Evolutionary conservation across 2,113 vertebrate species (phyloP), one percentile per base, ranked within the genome.

Genomic region (Nansenia antarctica): DNA sequence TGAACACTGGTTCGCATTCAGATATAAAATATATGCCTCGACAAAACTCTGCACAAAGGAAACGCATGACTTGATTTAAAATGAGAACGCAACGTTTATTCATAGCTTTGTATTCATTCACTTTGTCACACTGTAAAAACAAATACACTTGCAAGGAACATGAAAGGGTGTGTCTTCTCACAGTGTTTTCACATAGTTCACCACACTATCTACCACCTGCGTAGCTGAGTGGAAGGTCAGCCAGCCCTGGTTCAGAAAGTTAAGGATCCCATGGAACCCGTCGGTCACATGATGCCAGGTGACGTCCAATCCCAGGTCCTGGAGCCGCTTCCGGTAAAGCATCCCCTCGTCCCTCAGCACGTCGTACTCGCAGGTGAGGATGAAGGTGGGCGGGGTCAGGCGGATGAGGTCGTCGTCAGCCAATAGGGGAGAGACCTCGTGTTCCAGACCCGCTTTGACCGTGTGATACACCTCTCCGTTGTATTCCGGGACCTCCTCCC

Each of bases 351-450:
- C 95, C 42, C 92, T 77, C 22, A 95, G 69, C 34, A 94, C 70
- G 0, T 96, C 96, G 0, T 91, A 93, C 75, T 97, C 93, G 0
- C 95, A 97, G 54, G 92, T 97, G 76, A 98, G 67, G 2, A 96
- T 79, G 83, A 93, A 95, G 0, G 94, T 65, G 32, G 89, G 86
- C 0, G 95, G 94, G 30, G 90, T 80, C 62, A 66, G 90, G 0
- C 80, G 62, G 35, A 96, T 0, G 0, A 91, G 0, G 0, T 65
- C 22, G 0, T 96, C 90, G 0, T 93, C 90, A 0, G 83, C 90
- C 2, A 97, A 0, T 54, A 95, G 74, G 0, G 94, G 95, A 0
- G 92, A 94, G 45, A 90, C 81, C 0, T 0, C 79, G 0, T 84
- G 62, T n/a, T 91, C 79, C 27, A 92, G 76, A 18, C 79, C 9